Evolutionary conservation across 2,113 vertebrate species (phyloP).

Genomic region (Oncorhynchus kisutch): DNA sequence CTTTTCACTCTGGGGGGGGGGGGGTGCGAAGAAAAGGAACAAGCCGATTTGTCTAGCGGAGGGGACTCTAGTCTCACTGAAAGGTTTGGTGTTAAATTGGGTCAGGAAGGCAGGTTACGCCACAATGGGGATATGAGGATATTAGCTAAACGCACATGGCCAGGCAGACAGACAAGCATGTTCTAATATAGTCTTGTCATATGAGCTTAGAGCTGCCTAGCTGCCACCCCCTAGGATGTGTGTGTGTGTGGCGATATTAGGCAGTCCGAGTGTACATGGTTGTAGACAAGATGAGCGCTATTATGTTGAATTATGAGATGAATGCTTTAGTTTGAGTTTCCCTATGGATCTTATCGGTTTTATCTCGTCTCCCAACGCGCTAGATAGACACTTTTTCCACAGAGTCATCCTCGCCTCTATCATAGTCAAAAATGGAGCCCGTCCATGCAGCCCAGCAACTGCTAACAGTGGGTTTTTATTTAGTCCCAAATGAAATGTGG

Average conservation of each 20-base stretch:
- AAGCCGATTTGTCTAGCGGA: conserved; percentile 22
- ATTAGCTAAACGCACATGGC: neutral
- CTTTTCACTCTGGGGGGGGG: neutral
- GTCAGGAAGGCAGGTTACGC: conserved; percentile 7
- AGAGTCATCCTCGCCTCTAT: conserved; percentile 26
- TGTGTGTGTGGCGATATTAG: too few species aligned
- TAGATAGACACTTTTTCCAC: neutral
- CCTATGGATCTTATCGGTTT: too few species aligned
- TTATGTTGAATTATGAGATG: too few species aligned
- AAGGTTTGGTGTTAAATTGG: conserved; percentile 9
- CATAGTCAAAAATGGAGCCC: conserved; percentile 7
- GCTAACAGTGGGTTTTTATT: conserved; percentile 74
- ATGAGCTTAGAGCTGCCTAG: too few species aligned
- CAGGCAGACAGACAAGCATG: conserved; percentile 6
- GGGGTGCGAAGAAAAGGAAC: neutral
- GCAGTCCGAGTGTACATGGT: too few species aligned
- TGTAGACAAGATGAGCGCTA: too few species aligned
- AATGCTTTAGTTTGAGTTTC: too few species aligned
- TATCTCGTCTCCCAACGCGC: too few species aligned
- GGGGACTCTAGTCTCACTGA: conserved; percentile 17
- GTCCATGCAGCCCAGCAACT: conserved; percentile 32
- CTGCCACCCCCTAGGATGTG: too few species aligned
- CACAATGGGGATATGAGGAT: neutral
- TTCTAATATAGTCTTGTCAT: neutral
- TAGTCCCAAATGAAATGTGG: conserved; percentile 72